Evolutionary conservation across 2,113 vertebrate species (phyloP).

Genomic region (Pachycephala philippinensis): DNA sequence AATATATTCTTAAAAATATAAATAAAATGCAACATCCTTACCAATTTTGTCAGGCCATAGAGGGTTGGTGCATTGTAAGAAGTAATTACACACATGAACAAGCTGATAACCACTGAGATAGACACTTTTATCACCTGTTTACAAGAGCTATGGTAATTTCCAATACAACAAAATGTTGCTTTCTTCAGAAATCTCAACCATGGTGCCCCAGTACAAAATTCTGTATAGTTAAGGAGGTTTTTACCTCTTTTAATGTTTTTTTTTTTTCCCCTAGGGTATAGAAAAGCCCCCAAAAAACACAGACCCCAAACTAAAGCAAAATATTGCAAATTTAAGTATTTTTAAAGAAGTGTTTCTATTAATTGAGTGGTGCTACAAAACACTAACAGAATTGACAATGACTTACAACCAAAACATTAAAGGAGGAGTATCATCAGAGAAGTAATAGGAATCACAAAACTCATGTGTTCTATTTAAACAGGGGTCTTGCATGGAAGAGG

Average conservation of each 20-base stretch:
- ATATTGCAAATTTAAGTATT: not conserved
- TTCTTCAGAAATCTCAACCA: not conserved
- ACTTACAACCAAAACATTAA: not conserved
- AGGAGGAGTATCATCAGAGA: not conserved
- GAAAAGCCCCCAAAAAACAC: not conserved
- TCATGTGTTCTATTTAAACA: not conserved
- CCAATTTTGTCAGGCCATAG: not conserved
- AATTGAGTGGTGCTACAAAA: not conserved
- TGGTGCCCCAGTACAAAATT: not conserved
- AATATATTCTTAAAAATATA: not conserved
- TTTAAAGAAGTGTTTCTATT: not conserved
- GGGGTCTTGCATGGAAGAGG: not conserved
- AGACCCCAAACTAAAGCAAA: not conserved
- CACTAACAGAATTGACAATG: not conserved
- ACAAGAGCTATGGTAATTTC: conserved; percentile 67
- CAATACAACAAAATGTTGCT: conserved; percentile 43
- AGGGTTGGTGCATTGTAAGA: conserved; percentile 71
- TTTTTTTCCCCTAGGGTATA: rapidly evolving
- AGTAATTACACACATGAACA: conserved; percentile 76
- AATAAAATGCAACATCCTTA: not conserved
- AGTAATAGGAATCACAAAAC: not conserved
- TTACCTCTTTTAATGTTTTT: rapidly evolving
- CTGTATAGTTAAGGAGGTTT: not conserved
- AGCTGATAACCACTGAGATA: conserved; percentile 73
- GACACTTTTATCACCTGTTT: conserved; percentile 70